Evolutionary conservation across 2,888 invertebrate genomes (phyloP), one percentile per base, ranked within the genome.

Genomic region (Apotomis turbidana): DNA sequence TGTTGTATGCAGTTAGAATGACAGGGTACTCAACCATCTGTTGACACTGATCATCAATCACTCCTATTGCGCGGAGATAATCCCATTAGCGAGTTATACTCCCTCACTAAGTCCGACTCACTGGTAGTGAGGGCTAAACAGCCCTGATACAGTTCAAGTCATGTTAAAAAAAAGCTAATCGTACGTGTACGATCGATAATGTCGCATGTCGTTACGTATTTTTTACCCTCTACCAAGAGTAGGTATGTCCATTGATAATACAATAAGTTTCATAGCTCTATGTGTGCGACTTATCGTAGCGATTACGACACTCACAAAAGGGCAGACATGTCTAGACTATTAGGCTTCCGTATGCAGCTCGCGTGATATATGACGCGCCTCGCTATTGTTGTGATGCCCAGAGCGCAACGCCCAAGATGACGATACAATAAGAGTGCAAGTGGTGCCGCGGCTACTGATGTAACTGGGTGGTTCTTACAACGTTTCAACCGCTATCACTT

Each of bases 381-480:
- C 46, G 46, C 66, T 66, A 66, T 66, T 66, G 66, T 66, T 66
- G 66, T 52, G 60, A 66, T 51, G 71, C 71, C 54, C 38, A 51
- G 12, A 64, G 38, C 54, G 54, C 13, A 54, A 12, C 61, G 52
- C 54, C 54, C 44, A 12, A 55, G 41, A 55, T 52, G 52, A 52
- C 51, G 38, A n/a, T 62, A 36, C 15, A 55, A 57, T 55, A 55
- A 66, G 64, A 66, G 64, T 66, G 55, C 64, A 66, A 66, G 64
- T 46, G 64, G 46, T 15, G 41, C 6, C 41, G 63, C 64, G 64
- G 64, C 55, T 44, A 27, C 10, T 66, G 66, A 66, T 44, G 66
- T 57, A 66, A 27, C 27, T 27, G 27, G 27, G 27, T 27, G 27
- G 27, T 0, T 27, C 27, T 27, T 27, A 27, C 27, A 27, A 2